Percentiles rank a stretch among this genome's conserved stretches.
Conservation (phyloP, 2,113 vertebrate species). For the Channa maculata region DNA sequence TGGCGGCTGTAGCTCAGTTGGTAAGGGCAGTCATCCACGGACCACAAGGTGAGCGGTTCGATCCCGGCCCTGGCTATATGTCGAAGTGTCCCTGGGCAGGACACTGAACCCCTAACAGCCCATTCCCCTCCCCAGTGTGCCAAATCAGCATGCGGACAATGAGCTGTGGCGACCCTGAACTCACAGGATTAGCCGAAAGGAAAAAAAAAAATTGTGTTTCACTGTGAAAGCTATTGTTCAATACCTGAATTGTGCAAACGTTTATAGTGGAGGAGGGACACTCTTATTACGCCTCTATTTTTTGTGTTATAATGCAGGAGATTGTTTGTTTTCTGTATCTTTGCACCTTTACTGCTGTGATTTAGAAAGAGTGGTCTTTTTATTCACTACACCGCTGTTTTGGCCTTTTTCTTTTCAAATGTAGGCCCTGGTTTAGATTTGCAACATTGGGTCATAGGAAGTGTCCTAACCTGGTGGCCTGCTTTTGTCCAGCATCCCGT, state of each 20-base stretch:
- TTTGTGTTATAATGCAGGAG: background rate
- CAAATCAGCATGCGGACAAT: too few relatives aligned
- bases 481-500: constrained; percentile 55
- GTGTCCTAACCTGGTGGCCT: constrained; percentile 57
- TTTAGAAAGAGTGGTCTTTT: background rate
- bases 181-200: too few relatives aligned
- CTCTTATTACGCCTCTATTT: background rate
- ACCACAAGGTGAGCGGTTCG: too few relatives aligned
- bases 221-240: constrained; percentile 39
- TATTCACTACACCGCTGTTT: constrained; percentile 38
- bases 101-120: too few relatives aligned
- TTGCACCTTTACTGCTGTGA: background rate
- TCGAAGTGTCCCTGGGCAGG: too few relatives aligned
- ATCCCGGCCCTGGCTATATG: too few relatives aligned
- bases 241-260: constrained; percentile 21
- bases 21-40: too few relatives aligned
- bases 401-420: constrained; percentile 65
- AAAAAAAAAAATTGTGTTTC: constrained; percentile 16
- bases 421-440: constrained; percentile 18
- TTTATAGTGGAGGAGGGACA: constrained; percentile 7
- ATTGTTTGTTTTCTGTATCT: background rate
- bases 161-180: too few relatives aligned
- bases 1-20: too few relatives aligned
- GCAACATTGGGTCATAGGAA: constrained; percentile 67
- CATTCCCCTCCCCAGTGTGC: too few relatives aligned